Evolutionary conservation across 2,113 vertebrate species (phyloP).

Genomic region (Bubo blakistoni): DNA sequence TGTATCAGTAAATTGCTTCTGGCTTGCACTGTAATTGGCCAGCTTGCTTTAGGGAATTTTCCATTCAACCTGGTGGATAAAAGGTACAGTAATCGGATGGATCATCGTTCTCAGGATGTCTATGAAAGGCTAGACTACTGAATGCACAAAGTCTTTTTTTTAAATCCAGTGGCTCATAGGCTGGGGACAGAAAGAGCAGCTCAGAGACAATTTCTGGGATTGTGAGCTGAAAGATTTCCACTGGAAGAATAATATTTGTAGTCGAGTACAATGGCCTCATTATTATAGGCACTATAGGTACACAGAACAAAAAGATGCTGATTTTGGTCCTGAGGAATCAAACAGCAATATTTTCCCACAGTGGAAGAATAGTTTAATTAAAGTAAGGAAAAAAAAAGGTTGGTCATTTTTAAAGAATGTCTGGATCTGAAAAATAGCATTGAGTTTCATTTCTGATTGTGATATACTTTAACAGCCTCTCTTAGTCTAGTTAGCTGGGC

Average conservation of each 20-base stretch:
- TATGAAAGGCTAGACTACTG: neutral
- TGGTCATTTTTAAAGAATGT: neutral
- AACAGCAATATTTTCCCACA: neutral
- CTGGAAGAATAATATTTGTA: neutral
- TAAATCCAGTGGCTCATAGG: neutral
- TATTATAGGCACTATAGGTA: neutral
- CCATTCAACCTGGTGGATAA: neutral
- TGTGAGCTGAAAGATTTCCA: neutral
- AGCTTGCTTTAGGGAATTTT: conserved; percentile 10
- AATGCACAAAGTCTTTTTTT: neutral
- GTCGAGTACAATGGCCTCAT: neutral
- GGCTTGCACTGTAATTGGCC: neutral
- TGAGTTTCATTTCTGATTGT: neutral
- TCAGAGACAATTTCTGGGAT: neutral
- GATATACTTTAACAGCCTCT: neutral
- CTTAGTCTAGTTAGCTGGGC: neutral
- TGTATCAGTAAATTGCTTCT: neutral
- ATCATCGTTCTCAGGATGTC: neutral
- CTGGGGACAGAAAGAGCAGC: neutral
- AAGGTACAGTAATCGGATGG: neutral
- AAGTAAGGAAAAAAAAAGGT: neutral
- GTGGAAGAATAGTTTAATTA: neutral
- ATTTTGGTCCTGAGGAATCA: neutral
- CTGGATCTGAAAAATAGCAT: neutral
- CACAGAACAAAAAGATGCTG: neutral